A percentile compares a stretch with the other conserved stretches of the same genome.
Evolutionary conservation across 1,140 invertebrate genomes (phyloP).

Genomic region (Cherax destructor): DNA sequence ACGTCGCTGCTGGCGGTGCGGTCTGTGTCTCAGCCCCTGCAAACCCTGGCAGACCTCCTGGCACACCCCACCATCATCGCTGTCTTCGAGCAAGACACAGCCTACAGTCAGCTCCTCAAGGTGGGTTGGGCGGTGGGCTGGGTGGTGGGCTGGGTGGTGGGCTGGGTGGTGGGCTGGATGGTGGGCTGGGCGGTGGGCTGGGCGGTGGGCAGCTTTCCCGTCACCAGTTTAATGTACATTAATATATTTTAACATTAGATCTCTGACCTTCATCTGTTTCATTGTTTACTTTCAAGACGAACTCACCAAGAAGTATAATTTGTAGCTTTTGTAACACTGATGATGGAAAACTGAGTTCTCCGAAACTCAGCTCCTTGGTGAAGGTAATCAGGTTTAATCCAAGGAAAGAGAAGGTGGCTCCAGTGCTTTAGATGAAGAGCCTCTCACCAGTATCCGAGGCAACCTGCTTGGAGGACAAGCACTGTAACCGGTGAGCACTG

Average conservation of each 20-base stretch:
- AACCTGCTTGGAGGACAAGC: too few relatives aligned
- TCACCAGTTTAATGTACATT: background rate
- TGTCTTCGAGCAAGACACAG: background rate
- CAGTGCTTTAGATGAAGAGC: too few relatives aligned
- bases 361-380: too few relatives aligned
- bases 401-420: too few relatives aligned
- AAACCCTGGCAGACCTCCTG: constrained; percentile 7
- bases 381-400: too few relatives aligned
- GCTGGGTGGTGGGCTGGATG: background rate
- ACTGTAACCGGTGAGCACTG: too few relatives aligned
- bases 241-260: background rate
- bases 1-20: constrained; percentile 39
- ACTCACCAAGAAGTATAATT: too few relatives aligned
- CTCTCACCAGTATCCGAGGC: too few relatives aligned
- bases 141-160: too few relatives aligned
- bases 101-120: background rate
- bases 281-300: background rate
- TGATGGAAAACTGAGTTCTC: too few relatives aligned
- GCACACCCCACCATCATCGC: background rate
- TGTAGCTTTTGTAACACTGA: too few relatives aligned
- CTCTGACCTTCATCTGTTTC: background rate
- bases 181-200: too few relatives aligned
- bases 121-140: background rate
- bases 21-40: background rate
- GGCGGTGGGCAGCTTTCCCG: background rate